A percentile compares a stretch with the other conserved stretches of the same genome.
phyloP scores from a whole-genome alignment of 2,797 vertebrate genomes.

The Linurgus olivaceus region DNA sequence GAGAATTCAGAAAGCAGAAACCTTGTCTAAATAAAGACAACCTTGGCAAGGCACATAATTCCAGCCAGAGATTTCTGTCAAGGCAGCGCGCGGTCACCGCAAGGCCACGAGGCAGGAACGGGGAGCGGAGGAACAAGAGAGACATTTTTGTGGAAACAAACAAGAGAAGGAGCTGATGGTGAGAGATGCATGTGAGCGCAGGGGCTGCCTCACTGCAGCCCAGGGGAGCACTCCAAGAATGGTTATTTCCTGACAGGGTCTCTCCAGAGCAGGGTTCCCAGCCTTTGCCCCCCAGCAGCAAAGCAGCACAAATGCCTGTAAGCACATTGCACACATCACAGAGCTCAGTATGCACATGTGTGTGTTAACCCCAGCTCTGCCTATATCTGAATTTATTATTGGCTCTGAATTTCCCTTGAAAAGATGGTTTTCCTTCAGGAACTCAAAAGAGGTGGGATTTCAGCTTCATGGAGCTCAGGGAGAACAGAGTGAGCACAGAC shows the following conservation, averaged over 20 bases:
- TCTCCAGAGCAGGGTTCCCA: neutral
- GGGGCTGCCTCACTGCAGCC: neutral
- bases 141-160: constrained; percentile 1
- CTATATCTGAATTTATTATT: fast-evolving
- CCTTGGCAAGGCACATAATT: constrained; percentile 39
- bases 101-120: constrained; percentile 1
- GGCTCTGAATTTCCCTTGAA: neutral
- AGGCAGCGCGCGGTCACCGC: constrained; percentile 35
- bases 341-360: fast-evolving
- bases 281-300: neutral
- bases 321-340: fast-evolving
- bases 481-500: neutral
- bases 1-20: neutral
- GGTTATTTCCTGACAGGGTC: neutral
- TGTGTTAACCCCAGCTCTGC: neutral
- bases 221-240: neutral
- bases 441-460: neutral
- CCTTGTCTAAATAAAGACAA: constrained; percentile 51
- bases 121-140: neutral
- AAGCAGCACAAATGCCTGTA: neutral
- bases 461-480: neutral
- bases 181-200: neutral
- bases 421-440: neutral
- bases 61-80: constrained; percentile 29
- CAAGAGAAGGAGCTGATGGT: neutral